Conservation (phyloP, 1,140 invertebrate genomes). For the Lasioglossum baleicum region DNA sequence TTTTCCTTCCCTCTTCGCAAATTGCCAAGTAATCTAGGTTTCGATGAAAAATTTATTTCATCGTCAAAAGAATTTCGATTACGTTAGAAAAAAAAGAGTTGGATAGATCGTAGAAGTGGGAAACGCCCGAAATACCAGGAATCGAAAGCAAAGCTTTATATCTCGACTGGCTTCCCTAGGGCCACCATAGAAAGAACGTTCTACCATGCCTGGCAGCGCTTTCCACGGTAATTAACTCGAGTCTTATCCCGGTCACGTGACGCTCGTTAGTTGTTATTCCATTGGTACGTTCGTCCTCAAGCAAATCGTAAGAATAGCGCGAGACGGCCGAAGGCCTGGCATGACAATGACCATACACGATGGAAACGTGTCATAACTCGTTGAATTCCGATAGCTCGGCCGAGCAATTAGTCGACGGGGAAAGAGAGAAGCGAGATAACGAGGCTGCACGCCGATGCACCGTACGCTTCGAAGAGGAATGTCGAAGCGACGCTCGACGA, state of each 20-base stretch:
- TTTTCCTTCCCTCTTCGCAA: no score
- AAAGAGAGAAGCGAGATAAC: conserved; percentile 26
- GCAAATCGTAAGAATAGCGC: conserved; percentile 56
- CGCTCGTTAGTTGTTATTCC: conserved; percentile 67
- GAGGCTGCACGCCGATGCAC: no score
- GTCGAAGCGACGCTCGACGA: no score
- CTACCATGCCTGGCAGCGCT: conserved; percentile 52
- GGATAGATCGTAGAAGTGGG: no score
- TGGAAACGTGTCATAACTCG: conserved; percentile 59
- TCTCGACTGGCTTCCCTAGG: no score
- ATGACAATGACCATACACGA: conserved; percentile 66
- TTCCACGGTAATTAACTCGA: conserved; percentile 64
- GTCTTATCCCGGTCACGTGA: conserved; percentile 63
- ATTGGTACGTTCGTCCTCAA: conserved; percentile 38
- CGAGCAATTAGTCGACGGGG: conserved; percentile 31
- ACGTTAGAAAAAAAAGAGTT: no score
- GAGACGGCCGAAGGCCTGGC: conserved; percentile 30
- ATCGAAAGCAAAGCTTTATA: no score
- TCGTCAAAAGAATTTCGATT: no score
- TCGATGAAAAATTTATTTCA: no score
- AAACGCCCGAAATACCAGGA: no score
- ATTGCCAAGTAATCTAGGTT: no score
- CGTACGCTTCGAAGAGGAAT: not conserved
- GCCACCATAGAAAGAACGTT: no score
- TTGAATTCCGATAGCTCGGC: conserved; percentile 27